Conservation (phyloP, 2,797 vertebrate species). For the Halcyon badia region DNA sequence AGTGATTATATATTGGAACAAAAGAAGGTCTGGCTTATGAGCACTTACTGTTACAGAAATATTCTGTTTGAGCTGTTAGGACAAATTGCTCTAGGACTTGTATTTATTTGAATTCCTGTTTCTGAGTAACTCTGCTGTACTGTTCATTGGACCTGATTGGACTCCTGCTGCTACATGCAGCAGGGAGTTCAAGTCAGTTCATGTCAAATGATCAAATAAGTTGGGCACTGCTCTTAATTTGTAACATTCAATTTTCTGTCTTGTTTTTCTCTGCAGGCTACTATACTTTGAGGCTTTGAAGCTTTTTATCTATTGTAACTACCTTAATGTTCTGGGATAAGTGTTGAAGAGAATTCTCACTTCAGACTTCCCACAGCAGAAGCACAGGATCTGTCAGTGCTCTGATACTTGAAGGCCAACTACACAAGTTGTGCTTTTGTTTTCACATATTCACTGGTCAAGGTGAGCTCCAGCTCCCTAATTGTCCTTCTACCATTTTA, state of each 20-base stretch:
- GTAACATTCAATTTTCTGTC: neutral
- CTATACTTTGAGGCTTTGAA: neutral
- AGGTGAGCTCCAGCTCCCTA: neutral
- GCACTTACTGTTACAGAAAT: neutral
- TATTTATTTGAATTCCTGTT: rapidly evolving
- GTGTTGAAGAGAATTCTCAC: neutral
- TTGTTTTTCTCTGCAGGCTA: neutral
- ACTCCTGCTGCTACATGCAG: neutral
- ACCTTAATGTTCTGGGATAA: neutral
- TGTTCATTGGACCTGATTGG: neutral
- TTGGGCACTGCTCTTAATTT: neutral
- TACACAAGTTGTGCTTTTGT: neutral
- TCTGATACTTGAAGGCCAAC: neutral
- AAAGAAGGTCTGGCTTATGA: neutral
- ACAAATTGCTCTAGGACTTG: neutral
- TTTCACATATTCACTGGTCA: neutral
- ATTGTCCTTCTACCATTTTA: neutral
- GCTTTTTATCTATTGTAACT: neutral
- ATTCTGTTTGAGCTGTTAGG: neutral
- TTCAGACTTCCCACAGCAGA: neutral
- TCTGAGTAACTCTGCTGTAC: neutral
- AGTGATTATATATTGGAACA: neutral
- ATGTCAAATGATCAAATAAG: neutral
- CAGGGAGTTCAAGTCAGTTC: neutral
- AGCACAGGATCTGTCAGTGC: neutral